Percentiles rank a stretch among this genome's conserved stretches.
Conservation (phyloP, 2,888 invertebrate species). For the Dione vanillae region DNA sequence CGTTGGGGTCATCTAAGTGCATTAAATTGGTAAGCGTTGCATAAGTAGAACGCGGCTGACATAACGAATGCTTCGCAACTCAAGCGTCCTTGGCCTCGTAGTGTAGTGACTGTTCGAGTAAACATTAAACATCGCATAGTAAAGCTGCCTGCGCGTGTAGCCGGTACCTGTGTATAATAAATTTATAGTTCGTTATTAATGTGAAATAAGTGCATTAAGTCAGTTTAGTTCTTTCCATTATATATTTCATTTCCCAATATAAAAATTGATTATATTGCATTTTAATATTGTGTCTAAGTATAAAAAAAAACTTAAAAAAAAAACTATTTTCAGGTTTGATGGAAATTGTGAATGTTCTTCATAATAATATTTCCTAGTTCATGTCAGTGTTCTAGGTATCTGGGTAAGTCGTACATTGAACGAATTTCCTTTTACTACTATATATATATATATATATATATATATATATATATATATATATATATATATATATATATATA, state of each 20-base stretch:
- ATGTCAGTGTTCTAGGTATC: constrained; percentile 1
- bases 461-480: too few species aligned
- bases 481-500: too few species aligned
- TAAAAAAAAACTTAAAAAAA: neutral
- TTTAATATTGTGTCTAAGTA: neutral
- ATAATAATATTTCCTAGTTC: neutral
- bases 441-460: too few species aligned
- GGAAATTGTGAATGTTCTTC: constrained; percentile 9
- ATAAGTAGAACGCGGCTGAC: constrained; percentile 83
- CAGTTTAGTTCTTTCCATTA: neutral
- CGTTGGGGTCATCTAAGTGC: constrained; percentile 73
- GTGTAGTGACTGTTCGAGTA: constrained; percentile 52
- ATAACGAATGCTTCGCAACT: constrained; percentile 80
- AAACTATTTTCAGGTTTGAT: constrained; percentile 6
- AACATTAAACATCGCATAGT: constrained; percentile 49
- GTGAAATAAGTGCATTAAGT: neutral
- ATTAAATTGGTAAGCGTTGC: constrained; percentile 75
- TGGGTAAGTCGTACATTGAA: constrained; percentile 14
- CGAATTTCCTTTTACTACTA: neutral
- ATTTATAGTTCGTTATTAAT: constrained; percentile 3
- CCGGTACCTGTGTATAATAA: constrained; percentile 50
- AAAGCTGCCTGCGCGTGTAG: constrained; percentile 57
- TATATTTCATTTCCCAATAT: neutral
- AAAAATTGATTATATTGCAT: neutral
- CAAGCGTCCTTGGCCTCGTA: constrained; percentile 75